Conservation (phyloP, 2,888 invertebrate genomes). For the Odontocolon sp. region DNA sequence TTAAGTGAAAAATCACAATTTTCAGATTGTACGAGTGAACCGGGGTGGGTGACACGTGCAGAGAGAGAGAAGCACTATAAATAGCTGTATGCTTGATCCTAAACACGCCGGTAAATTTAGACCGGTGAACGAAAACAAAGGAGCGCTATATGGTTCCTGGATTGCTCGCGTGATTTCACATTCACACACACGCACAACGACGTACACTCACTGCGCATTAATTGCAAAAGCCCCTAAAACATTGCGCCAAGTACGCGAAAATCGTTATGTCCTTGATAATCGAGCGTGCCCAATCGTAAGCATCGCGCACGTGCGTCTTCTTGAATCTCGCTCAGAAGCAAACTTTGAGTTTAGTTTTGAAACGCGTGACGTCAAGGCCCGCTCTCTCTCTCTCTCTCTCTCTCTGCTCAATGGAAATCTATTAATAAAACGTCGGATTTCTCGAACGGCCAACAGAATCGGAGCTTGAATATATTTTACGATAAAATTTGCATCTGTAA, state of each 20-base stretch:
- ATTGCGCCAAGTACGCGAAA: background rate
- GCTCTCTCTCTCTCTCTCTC: too few relatives aligned
- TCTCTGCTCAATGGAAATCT: constrained; percentile 54
- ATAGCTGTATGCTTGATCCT: constrained; percentile 64
- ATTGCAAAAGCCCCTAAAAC: constrained; percentile 15
- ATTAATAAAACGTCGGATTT: constrained; percentile 48
- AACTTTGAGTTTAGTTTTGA: constrained; percentile 22
- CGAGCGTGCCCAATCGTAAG: background rate
- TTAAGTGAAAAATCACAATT: constrained; percentile 30
- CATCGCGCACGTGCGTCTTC: constrained; percentile 28
- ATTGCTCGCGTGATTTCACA: constrained; percentile 52
- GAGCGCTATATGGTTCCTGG: constrained; percentile 51
- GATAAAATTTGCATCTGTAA: background rate
- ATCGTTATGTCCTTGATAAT: constrained; percentile 9
- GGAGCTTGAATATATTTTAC: background rate
- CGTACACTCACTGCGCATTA: too few relatives aligned
- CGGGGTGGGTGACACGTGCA: constrained; percentile 59
- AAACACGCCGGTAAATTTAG: constrained; percentile 60
- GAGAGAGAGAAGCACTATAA: constrained; percentile 53
- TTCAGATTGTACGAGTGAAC: constrained; percentile 7
- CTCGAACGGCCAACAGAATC: constrained; percentile 14
- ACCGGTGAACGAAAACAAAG: constrained; percentile 57
- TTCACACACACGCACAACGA: background rate
- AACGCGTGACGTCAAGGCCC: constrained; percentile 40
- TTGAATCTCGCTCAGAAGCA: background rate